These are phyloP conservation scores for Apotomis turbidana DNA, from an alignment of 2,888 invertebrate species.

Conservation along the genomic window DNA sequence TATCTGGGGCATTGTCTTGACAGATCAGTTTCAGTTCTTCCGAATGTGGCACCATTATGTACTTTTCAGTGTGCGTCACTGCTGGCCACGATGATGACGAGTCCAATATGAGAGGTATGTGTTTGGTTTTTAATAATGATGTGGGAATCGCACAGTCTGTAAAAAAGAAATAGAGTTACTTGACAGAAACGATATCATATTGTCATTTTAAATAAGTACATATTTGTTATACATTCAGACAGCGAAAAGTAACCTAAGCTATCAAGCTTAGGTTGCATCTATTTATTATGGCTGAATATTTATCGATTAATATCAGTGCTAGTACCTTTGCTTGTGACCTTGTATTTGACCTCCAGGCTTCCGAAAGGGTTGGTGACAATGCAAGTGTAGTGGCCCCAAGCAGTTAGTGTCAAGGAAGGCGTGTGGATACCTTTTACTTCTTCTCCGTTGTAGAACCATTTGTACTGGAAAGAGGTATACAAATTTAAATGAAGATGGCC, in stretches of 20 bases:
- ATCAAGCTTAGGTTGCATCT: too few relatives aligned
- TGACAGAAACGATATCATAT: too few relatives aligned
- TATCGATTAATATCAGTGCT: too few relatives aligned
- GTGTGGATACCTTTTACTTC: background rate
- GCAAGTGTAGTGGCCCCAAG: constrained; percentile 32
- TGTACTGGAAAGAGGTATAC: constrained; percentile 18
- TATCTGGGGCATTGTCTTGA: constrained; percentile 1
- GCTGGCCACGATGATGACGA: constrained; percentile 8
- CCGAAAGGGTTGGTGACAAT: constrained; percentile 20
- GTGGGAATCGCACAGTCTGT: constrained; percentile 22
- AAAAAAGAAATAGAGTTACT: constrained; percentile 1
- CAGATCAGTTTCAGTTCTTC: constrained; percentile 26
- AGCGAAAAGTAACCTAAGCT: background rate
- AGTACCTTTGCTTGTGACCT: constrained; percentile 7
- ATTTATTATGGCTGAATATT: too few relatives aligned
- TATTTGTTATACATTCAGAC: background rate
- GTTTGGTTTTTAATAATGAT: constrained; percentile 11
- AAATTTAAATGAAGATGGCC: background rate
- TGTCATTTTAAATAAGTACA: background rate
- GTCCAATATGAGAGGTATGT: constrained; percentile 26
- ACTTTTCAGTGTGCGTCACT: background rate
- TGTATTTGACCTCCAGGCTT: constrained; percentile 15
- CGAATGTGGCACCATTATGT: constrained; percentile 14
- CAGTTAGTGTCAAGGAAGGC: background rate
- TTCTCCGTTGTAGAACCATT: constrained; percentile 26